Percentiles rank a stretch among this genome's conserved stretches.
phyloP scores from a whole-genome alignment of 2,888 invertebrate genomes.

The Dynastes tityus region DNA sequence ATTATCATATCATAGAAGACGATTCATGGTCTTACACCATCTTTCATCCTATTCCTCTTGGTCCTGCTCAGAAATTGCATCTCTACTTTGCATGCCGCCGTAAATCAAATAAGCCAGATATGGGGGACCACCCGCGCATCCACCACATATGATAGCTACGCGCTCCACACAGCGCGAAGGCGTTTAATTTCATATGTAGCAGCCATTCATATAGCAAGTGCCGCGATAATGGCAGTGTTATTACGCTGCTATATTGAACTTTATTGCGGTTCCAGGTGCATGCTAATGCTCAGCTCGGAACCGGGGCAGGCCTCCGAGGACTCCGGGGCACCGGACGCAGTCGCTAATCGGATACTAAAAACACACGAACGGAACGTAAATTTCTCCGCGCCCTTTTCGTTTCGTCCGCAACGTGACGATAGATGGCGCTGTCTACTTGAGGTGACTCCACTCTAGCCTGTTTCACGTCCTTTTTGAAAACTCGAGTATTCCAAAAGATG shows the following conservation, averaged over 20 bases:
- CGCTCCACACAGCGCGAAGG: background rate
- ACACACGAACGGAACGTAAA: background rate
- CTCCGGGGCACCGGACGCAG: background rate
- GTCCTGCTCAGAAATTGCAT: background rate
- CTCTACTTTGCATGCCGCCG: too few relatives aligned
- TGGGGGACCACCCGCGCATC: too few relatives aligned
- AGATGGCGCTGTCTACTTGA: too few relatives aligned
- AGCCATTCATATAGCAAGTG: constrained; percentile 26
- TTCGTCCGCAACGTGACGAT: too few relatives aligned
- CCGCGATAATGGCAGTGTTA: constrained; percentile 32
- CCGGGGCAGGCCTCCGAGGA: background rate
- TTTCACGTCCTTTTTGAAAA: too few relatives aligned
- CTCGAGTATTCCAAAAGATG: too few relatives aligned
- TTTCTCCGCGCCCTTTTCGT: too few relatives aligned
- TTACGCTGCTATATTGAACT: constrained; percentile 39
- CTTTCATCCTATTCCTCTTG: background rate
- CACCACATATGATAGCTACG: too few relatives aligned
- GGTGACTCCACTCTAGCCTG: too few relatives aligned
- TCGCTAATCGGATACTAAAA: constrained; percentile 16
- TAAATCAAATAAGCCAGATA: too few relatives aligned
- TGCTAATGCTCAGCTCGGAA: constrained; percentile 4
- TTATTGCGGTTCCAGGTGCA: constrained; percentile 27
- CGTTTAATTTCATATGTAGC: constrained; percentile 38
- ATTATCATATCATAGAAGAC: too few relatives aligned
- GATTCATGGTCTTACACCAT: too few relatives aligned